Evolutionary conservation across 2,797 vertebrate species (phyloP).

Genomic region (Mustela erminea): DNA sequence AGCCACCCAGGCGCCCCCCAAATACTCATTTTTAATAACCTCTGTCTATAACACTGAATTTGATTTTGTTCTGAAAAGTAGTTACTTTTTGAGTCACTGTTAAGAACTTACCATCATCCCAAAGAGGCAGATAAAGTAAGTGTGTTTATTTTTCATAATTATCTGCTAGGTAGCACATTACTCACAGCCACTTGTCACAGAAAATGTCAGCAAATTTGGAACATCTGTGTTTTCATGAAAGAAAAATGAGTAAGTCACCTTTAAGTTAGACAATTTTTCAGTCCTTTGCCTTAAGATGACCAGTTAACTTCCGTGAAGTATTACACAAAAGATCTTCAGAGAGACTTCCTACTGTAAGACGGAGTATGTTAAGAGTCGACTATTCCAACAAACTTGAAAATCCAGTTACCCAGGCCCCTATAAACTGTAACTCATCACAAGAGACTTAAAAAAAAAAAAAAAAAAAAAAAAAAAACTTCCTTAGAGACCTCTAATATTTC

Average conservation of each 20-base stretch:
- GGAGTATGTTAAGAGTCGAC: conserved; percentile 24
- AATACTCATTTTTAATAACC: conserved; percentile 51
- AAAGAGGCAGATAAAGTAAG: conserved; percentile 45
- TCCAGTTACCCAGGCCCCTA: not conserved
- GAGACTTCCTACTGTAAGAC: not conserved
- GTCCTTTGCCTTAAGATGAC: conserved; percentile 28
- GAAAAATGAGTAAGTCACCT: conserved; percentile 42
- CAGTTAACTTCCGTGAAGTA: conserved; percentile 41
- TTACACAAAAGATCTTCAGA: conserved; percentile 11
- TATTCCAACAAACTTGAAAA: conserved; percentile 54
- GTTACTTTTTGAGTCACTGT: conserved; percentile 47
- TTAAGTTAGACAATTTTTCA: conserved; percentile 54
- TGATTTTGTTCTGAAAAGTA: conserved; percentile 51
- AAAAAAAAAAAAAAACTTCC: not conserved
- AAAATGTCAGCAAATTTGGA: conserved; percentile 51
- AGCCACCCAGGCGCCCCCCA: no score
- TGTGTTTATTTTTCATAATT: conserved; percentile 50
- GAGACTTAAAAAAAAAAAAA: conserved; percentile 50
- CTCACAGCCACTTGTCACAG: not conserved
- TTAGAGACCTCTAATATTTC: conserved; percentile 9
- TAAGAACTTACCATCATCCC: conserved; percentile 23
- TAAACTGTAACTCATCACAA: conserved; percentile 44
- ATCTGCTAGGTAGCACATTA: conserved; percentile 16
- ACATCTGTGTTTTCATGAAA: conserved; percentile 42
- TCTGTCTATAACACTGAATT: conserved; percentile 48